These are phyloP conservation scores for Aleiodes sp. DNA, from an alignment of 1,140 invertebrate species.

Conservation along the genomic window DNA sequence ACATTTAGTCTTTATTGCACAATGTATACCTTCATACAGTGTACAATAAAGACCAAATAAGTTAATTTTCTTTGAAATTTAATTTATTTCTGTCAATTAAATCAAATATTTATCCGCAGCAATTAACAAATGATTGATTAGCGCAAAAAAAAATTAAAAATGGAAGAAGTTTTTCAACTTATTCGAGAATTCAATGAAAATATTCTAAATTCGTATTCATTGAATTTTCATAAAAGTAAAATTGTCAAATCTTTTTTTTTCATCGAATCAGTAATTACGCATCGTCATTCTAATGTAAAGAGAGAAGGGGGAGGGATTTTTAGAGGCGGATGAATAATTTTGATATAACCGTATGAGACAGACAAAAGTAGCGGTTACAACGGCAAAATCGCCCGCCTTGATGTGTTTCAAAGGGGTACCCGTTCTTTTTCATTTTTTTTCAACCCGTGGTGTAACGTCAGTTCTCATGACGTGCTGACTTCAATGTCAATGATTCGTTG, in stretches of 20 bases:
- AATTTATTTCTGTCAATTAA: too few relatives aligned
- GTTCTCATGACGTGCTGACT: constrained; percentile 33
- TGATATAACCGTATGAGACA: not conserved
- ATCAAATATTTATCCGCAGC: too few relatives aligned
- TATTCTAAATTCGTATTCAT: too few relatives aligned
- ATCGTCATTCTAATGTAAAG: constrained; percentile 15
- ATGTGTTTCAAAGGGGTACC: constrained; percentile 26
- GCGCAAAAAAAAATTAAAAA: too few relatives aligned
- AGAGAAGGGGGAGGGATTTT: not conserved
- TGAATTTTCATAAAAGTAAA: too few relatives aligned
- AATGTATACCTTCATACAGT: not conserved
- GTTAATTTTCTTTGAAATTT: not conserved
- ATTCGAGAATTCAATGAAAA: too few relatives aligned
- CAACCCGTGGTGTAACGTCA: constrained; percentile 27
- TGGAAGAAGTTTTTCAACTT: too few relatives aligned
- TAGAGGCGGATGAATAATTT: constrained; percentile 17
- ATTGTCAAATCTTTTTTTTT: too few relatives aligned
- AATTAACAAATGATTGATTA: too few relatives aligned
- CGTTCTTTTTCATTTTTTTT: too few relatives aligned
- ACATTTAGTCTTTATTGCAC: constrained; percentile 19
- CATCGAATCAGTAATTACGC: constrained; percentile 31
- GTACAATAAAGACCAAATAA: not conserved
- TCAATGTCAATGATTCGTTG: constrained; percentile 51
- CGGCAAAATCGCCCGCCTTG: constrained; percentile 7
- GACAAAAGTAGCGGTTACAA: constrained; percentile 27